These are phyloP conservation scores for Apotomis capreana DNA, from an alignment of 2,888 invertebrate genomes.

Conservation along the genomic window DNA sequence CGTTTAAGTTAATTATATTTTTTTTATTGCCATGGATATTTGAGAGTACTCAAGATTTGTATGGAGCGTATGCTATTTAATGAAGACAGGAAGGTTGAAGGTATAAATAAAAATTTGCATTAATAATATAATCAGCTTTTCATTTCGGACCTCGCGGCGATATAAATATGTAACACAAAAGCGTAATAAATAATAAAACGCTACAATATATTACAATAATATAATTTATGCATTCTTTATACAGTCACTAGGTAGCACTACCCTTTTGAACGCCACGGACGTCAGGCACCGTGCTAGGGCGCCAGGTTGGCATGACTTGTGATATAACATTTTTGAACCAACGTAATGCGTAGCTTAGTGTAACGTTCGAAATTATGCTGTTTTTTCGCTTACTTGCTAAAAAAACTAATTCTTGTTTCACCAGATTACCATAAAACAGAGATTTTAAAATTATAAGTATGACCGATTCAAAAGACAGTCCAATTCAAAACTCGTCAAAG, in stretches of 20 bases:
- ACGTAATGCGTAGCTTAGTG: conserved; percentile 7
- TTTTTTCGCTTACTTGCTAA: background rate
- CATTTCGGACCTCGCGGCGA: conserved; percentile 53
- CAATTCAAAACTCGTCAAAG: no score
- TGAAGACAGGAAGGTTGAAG: conserved; percentile 76
- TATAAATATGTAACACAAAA: conserved; percentile 38
- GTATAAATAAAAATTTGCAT: conserved; percentile 80
- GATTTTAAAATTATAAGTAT: no score
- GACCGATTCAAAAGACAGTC: no score
- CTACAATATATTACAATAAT: conserved; percentile 69
- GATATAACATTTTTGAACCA: conserved; percentile 18
- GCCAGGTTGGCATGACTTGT: conserved; percentile 1
- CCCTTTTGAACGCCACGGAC: conserved; percentile 3
- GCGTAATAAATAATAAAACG: conserved; percentile 64
- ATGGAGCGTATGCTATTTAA: conserved; percentile 77
- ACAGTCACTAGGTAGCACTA: conserved; percentile 47
- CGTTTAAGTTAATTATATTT: conserved; percentile 73
- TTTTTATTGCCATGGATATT: conserved; percentile 79
- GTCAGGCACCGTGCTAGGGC: background rate
- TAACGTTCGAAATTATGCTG: background rate
- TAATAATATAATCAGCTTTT: conserved; percentile 69
- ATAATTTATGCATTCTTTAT: conserved; percentile 74
- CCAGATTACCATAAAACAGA: background rate
- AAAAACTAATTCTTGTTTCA: background rate
- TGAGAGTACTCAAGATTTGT: conserved; percentile 72